Evolutionary conservation across 2,113 vertebrate species (phyloP).

Genomic region (Sialia sialis): DNA sequence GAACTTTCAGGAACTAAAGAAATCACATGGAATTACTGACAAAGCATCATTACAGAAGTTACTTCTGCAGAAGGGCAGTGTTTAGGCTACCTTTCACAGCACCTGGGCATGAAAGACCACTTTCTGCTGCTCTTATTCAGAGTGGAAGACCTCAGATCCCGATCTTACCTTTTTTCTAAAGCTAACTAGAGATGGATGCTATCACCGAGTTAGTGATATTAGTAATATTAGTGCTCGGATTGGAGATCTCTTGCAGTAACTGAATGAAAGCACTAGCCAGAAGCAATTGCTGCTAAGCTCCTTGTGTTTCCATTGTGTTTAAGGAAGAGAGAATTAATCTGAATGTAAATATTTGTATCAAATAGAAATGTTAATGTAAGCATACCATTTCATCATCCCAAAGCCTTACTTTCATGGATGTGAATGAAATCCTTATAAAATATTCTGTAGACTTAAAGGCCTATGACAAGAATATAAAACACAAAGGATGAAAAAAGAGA

Average conservation of each 20-base stretch:
- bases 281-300: not conserved
- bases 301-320: not conserved
- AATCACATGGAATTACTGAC: not conserved
- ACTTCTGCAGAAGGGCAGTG: not conserved
- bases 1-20: not conserved
- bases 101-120: not conserved
- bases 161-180: not conserved
- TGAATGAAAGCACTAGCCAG: not conserved
- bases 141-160: not conserved
- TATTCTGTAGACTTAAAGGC: not conserved
- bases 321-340: not conserved
- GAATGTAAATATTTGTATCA: not conserved
- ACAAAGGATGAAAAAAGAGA: not conserved
- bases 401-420: not conserved
- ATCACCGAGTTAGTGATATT: not conserved
- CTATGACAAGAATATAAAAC: not conserved
- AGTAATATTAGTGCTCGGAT: not conserved
- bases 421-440: not conserved
- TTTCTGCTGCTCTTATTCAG: not conserved
- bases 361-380: not conserved
- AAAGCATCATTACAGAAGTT: accelerated
- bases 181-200: not conserved
- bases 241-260: not conserved
- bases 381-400: not conserved
- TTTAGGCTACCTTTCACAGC: not conserved